Evolutionary conservation across 2,888 invertebrate genomes (phyloP).

Genomic region (Phengaris alcon): DNA sequence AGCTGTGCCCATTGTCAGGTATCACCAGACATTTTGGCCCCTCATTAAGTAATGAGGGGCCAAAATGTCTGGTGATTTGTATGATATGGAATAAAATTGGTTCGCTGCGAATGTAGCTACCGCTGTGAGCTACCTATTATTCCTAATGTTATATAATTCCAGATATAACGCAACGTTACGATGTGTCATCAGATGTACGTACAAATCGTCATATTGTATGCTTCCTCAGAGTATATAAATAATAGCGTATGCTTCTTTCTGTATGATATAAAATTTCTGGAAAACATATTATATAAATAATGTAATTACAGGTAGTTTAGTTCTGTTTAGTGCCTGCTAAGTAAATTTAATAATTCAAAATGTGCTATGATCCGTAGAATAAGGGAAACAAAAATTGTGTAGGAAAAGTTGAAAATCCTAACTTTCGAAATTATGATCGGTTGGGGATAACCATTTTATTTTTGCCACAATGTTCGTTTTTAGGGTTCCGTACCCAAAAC

Average conservation of each 20-base stretch:
- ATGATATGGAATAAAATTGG: neutral
- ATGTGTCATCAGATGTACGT: too few species aligned
- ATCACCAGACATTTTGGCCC: too few species aligned
- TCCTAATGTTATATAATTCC: too few species aligned
- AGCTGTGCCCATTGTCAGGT: too few species aligned
- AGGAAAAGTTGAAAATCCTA: neutral
- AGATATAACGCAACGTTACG: too few species aligned
- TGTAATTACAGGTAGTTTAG: too few species aligned
- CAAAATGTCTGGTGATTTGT: neutral
- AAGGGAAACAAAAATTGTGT: neutral
- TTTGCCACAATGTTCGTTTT: neutral
- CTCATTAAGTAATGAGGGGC: neutral
- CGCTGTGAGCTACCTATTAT: neutral
- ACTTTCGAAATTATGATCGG: neutral
- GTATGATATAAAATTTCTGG: too few species aligned
- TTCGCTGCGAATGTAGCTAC: neutral
- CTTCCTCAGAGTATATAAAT: too few species aligned
- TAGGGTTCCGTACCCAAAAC: too few species aligned
- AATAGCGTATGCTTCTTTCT: too few species aligned
- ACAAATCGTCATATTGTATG: too few species aligned
- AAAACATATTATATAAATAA: too few species aligned
- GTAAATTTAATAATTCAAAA: neutral
- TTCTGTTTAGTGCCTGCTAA: neutral
- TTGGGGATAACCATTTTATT: neutral
- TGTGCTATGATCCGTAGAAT: neutral